These are phyloP conservation scores for Centropyge bicolor DNA, from an alignment of 2,797 vertebrate species.

Conservation along the genomic window DNA sequence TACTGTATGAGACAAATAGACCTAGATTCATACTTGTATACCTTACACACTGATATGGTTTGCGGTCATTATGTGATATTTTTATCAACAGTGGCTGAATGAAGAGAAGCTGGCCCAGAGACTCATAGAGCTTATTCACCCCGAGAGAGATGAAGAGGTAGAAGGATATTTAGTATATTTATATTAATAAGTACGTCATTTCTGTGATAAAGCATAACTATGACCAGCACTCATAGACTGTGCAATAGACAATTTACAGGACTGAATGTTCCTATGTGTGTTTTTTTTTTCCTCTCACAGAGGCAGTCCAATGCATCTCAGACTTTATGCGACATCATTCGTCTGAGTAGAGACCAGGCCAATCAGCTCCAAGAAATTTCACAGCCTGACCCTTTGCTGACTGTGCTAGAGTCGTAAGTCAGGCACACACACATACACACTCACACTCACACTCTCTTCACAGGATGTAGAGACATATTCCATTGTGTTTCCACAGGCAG, in stretches of 20 bases:
- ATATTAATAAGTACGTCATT: background rate
- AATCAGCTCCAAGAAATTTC: slow-evolving; percentile 92
- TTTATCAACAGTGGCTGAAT: slow-evolving; percentile 91
- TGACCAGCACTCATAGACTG: background rate
- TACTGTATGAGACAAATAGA: slow-evolving; percentile 83
- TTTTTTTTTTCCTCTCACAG: slow-evolving; percentile 63
- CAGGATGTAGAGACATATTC: background rate
- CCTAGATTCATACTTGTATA: background rate
- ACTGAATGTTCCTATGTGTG: background rate
- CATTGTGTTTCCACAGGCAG: slow-evolving; percentile 85
- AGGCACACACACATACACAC: background rate
- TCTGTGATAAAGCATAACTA: slow-evolving; percentile 5
- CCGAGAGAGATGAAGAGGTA: slow-evolving; percentile 95
- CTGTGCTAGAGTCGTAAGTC: slow-evolving; percentile 96
- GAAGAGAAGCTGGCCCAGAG: slow-evolving; percentile 94
- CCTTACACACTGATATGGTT: background rate
- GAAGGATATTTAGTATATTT: slow-evolving; percentile 20
- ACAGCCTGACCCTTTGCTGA: slow-evolving; percentile 93
- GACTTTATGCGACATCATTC: slow-evolving; percentile 96
- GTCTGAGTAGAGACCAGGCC: slow-evolving; percentile 96
- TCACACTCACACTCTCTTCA: background rate
- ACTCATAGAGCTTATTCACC: slow-evolving; percentile 93
- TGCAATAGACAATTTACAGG: background rate
- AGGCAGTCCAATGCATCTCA: slow-evolving; percentile 97
- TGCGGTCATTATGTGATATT: slow-evolving; percentile 15